phyloP scores from a whole-genome alignment of 1,140 invertebrate species.

The Calephelis virginiensis region DNA sequence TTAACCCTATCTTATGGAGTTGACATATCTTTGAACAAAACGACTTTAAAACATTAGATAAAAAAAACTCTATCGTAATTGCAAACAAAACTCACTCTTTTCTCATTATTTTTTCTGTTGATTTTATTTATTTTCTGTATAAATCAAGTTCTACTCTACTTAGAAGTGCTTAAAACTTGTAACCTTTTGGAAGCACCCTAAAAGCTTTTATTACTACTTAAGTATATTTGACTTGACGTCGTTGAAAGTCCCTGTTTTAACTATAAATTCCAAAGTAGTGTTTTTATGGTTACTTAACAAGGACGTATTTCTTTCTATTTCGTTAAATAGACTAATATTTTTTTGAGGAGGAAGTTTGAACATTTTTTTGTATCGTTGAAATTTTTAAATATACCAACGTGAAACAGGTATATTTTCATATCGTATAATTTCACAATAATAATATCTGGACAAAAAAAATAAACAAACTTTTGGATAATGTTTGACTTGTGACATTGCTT shows the following conservation, averaged over 20 bases:
- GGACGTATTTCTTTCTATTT: neutral
- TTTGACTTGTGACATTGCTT: no score
- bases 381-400: no score
- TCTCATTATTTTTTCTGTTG: neutral
- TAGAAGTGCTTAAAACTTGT: neutral
- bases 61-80: no score
- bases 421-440: neutral
- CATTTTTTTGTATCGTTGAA: no score
- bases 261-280: neutral
- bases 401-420: no score
- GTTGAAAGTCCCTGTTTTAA: neutral
- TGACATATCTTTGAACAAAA: no score
- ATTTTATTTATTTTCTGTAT: neutral
- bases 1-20: no score
- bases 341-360: no score
- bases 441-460: neutral
- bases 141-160: neutral
- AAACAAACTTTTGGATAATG: no score
- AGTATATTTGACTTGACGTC: slow-evolving; percentile 6
- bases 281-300: neutral
- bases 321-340: neutral
- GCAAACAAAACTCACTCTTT: no score
- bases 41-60: no score
- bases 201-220: slow-evolving; percentile 3
- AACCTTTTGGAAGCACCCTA: neutral